phyloP scores from a whole-genome alignment of 2,888 invertebrate genomes.

The Venusia cambrica region DNA sequence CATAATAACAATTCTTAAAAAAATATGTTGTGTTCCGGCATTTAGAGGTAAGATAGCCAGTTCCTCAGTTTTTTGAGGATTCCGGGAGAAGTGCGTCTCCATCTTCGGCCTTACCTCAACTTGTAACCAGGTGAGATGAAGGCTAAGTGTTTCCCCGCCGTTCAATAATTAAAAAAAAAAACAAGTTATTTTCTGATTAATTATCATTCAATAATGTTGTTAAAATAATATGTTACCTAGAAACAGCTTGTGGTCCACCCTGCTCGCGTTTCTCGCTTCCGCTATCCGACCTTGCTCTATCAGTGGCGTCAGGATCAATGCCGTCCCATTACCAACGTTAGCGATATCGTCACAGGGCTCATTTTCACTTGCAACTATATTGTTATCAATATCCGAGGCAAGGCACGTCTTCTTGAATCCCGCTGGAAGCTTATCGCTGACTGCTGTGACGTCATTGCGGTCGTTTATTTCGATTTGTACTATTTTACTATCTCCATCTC shows the following conservation, averaged over 20 bases:
- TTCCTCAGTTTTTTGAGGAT: no score
- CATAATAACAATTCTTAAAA: no score
- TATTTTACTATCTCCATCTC: slow-evolving; percentile 10
- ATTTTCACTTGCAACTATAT: slow-evolving; percentile 22
- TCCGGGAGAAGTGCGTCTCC: no score
- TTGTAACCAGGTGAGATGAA: no score
- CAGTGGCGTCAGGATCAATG: slow-evolving; percentile 60
- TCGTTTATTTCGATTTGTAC: slow-evolving; percentile 2
- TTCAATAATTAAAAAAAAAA: no score
- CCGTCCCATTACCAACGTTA: slow-evolving; percentile 46
- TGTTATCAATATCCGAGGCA: slow-evolving; percentile 25
- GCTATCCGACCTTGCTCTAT: slow-evolving; percentile 54
- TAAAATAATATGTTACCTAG: no score
- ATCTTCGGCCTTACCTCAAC: no score
- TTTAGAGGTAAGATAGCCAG: no score
- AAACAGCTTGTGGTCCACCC: slow-evolving; percentile 52
- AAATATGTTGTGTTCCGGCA: no score
- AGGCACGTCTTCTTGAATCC: slow-evolving; percentile 20
- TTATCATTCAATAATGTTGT: no score
- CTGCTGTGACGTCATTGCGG: slow-evolving; percentile 8
- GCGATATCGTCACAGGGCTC: slow-evolving; percentile 23
- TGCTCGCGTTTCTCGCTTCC: slow-evolving; percentile 56
- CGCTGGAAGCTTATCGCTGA: slow-evolving; percentile 1
- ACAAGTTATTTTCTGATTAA: no score
- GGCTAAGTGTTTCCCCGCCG: no score